phyloP scores from a whole-genome alignment of 2,113 vertebrate species.

The Felis catus region DNA sequence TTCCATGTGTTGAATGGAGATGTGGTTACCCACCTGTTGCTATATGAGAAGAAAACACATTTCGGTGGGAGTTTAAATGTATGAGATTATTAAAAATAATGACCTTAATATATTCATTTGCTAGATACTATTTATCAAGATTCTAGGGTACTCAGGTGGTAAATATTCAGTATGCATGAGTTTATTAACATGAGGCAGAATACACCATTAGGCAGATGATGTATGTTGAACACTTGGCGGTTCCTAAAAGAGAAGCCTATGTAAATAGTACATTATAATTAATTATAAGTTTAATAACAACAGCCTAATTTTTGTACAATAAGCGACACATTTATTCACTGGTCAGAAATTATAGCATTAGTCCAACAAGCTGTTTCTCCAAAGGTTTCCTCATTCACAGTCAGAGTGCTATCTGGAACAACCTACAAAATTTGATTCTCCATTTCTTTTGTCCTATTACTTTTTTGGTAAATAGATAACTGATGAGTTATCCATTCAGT shows the following conservation, averaged over 20 bases:
- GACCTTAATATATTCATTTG: constrained; percentile 3
- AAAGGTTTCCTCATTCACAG: neutral
- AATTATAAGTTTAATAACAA: constrained; percentile 13
- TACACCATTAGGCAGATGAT: constrained; percentile 22
- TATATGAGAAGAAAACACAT: constrained; percentile 14
- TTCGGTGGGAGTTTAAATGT: constrained; percentile 17
- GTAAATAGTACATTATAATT: constrained; percentile 23
- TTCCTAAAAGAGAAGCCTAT: neutral
- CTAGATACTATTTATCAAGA: constrained; percentile 15
- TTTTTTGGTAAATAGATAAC: neutral
- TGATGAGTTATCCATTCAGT: neutral
- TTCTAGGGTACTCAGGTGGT: constrained; percentile 39
- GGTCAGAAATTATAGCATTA: constrained; percentile 34
- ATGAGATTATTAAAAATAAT: constrained; percentile 44
- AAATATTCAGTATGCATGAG: neutral
- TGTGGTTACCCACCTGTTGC: neutral
- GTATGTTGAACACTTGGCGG: neutral
- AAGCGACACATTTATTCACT: neutral
- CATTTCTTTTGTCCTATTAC: constrained; percentile 35
- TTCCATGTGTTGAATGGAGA: neutral
- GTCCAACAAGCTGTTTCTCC: neutral
- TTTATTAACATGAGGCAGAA: constrained; percentile 33
- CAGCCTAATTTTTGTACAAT: neutral
- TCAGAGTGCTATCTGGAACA: neutral
- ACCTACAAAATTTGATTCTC: neutral